Conservation (phyloP, 1,140 invertebrate genomes). For the Drosophila athabasca region DNA sequence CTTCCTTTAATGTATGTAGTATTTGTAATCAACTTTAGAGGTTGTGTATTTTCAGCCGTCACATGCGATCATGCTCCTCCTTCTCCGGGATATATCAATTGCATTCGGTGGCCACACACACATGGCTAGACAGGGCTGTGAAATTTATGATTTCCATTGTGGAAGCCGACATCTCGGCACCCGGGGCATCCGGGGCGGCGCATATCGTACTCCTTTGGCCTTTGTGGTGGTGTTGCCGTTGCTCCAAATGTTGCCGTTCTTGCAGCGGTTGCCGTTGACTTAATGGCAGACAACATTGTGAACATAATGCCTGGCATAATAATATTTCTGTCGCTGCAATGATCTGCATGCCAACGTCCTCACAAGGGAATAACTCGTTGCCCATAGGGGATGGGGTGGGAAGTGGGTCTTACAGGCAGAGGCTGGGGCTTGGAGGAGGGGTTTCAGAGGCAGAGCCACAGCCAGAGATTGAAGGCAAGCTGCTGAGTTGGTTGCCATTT, state of each 20-base stretch:
- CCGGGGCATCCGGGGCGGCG: conserved; percentile 17
- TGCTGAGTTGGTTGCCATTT: conserved; percentile 69
- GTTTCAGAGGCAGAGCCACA: too few relatives aligned
- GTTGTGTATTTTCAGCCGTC: conserved; percentile 13
- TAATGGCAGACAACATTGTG: conserved; percentile 79
- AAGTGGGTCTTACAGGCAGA: too few relatives aligned
- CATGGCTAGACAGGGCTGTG: conserved; percentile 38
- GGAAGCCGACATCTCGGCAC: conserved; percentile 22
- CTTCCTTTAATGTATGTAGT: too few relatives aligned
- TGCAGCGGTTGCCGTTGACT: conserved; percentile 56
- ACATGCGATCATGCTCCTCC: conserved; percentile 37
- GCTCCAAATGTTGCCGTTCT: conserved; percentile 15
- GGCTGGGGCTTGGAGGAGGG: too few relatives aligned
- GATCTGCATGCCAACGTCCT: conserved; percentile 64
- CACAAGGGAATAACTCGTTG: conserved; percentile 12
- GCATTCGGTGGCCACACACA: conserved; percentile 8
- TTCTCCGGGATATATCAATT: conserved; percentile 37
- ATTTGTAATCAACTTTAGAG: background rate
- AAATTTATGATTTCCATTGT: conserved; percentile 76
- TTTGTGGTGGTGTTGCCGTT: conserved; percentile 24
- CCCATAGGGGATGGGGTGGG: background rate
- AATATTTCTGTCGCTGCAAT: conserved; percentile 76
- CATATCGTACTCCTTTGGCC: conserved; percentile 41
- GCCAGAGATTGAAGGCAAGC: conserved; percentile 18
- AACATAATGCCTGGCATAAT: conserved; percentile 80